These are phyloP conservation scores for Gymnothorax javanicus DNA, from an alignment of 2,797 vertebrate species.

Conservation along the genomic window DNA sequence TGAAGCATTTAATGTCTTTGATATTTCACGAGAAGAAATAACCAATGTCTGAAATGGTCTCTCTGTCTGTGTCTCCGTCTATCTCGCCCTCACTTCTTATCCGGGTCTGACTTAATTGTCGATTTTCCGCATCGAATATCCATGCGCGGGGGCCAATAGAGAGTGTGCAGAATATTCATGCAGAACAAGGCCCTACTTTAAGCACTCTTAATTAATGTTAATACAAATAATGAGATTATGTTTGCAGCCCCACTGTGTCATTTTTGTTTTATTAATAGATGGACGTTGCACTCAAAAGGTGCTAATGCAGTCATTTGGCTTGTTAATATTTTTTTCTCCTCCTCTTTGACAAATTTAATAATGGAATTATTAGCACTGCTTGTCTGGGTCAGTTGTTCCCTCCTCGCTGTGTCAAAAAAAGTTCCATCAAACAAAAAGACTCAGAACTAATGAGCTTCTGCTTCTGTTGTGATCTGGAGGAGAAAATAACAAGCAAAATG, in stretches of 20 bases:
- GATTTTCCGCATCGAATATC: conserved; percentile 25
- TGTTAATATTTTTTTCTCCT: conserved; percentile 2
- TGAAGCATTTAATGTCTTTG: no score
- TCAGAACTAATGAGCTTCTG: neutral
- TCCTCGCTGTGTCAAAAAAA: neutral
- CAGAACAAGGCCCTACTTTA: conserved; percentile 21
- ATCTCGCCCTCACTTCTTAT: conserved; percentile 1
- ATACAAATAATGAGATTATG: conserved; percentile 36
- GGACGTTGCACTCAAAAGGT: neutral
- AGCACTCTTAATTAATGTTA: conserved; percentile 21
- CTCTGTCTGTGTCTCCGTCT: conserved; percentile 12
- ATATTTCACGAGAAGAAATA: no score
- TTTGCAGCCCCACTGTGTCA: conserved; percentile 4
- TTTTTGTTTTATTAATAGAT: conserved; percentile 20
- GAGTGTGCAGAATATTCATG: conserved; percentile 19
- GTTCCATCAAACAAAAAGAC: neutral
- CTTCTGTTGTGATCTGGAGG: neutral
- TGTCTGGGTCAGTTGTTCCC: neutral
- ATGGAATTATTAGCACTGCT: conserved; percentile 8
- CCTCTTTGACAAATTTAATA: neutral
- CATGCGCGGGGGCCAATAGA: conserved; percentile 22
- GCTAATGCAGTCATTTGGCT: neutral
- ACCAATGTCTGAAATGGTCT: neutral
- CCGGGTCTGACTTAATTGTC: conserved; percentile 21
- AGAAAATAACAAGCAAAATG: neutral